These are phyloP conservation scores for Pipistrellus pygmaeus DNA, from an alignment of 2,797 vertebrate species.

Conservation along the genomic window DNA sequence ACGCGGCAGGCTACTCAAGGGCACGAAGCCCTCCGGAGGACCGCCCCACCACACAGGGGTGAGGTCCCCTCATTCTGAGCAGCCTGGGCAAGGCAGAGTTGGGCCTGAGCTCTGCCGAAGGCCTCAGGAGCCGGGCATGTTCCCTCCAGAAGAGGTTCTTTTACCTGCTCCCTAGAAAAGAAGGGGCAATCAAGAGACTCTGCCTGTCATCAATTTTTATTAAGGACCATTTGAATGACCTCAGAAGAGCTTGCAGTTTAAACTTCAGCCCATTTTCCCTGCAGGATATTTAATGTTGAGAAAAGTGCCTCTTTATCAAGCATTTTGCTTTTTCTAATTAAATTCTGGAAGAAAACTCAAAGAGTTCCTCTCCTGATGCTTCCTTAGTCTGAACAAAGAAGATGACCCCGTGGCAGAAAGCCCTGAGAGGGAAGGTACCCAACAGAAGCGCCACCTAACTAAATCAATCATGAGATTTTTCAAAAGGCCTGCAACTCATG, in stretches of 20 bases:
- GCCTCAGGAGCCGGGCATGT: neutral
- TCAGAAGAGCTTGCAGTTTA: neutral
- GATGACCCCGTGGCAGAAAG: neutral
- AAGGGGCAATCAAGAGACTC: neutral
- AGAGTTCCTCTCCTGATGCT: neutral
- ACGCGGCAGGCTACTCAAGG: neutral
- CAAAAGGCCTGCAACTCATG: neutral
- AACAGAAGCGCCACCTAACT: neutral
- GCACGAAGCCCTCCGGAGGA: neutral
- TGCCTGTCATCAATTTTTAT: neutral
- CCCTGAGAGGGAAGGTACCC: neutral
- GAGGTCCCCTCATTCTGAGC: neutral
- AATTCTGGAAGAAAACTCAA: slow-evolving; percentile 44
- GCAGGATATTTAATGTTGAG: slow-evolving; percentile 31
- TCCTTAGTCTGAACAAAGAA: neutral
- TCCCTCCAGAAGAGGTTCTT: neutral
- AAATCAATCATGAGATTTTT: slow-evolving; percentile 36
- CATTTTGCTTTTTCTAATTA: slow-evolving; percentile 65
- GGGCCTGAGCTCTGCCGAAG: neutral
- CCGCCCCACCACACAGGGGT: neutral
- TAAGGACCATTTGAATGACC: neutral
- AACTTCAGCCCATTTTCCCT: slow-evolving; percentile 10
- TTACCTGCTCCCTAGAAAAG: neutral
- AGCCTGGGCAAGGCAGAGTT: neutral
- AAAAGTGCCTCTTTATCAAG: slow-evolving; percentile 5